A percentile compares a stretch with the other conserved stretches of the same genome.
These are phyloP conservation scores for Tetraodon nigroviridis DNA, from an alignment of 2,113 vertebrate species.

Conservation along the genomic window DNA sequence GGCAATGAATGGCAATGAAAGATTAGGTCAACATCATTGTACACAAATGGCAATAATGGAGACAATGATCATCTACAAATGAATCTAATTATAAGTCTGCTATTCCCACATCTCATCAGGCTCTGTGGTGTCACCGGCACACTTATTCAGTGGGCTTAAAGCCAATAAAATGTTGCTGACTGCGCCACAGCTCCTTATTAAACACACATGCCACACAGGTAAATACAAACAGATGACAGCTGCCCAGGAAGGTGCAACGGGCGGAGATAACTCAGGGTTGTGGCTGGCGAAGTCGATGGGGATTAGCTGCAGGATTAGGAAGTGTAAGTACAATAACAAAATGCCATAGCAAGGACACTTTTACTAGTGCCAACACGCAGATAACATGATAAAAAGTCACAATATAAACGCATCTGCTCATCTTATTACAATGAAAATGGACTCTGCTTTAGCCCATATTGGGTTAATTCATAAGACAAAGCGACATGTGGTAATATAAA, in stretches of 20 bases:
- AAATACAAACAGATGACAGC: conserved; percentile 48
- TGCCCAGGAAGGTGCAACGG: conserved; percentile 44
- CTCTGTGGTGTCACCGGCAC: conserved; percentile 32
- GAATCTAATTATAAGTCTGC: conserved; percentile 68
- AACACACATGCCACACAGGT: conserved; percentile 42
- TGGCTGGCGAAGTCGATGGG: conserved; percentile 48
- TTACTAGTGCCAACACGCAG: conserved; percentile 55
- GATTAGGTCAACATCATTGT: conserved; percentile 50
- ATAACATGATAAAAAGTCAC: conserved; percentile 52
- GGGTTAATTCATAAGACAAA: too few species aligned
- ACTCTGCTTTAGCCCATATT: too few species aligned
- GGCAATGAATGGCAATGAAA: conserved; percentile 59
- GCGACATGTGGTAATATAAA: too few species aligned
- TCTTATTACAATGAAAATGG: too few species aligned
- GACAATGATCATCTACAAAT: conserved; percentile 65
- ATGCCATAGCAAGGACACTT: conserved; percentile 60
- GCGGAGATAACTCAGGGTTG: conserved; percentile 20
- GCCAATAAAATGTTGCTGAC: conserved; percentile 43
- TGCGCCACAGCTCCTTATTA: conserved; percentile 28
- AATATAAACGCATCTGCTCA: background rate
- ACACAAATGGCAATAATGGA: conserved; percentile 69
- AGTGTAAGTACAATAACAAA: conserved; percentile 67
- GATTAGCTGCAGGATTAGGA: conserved; percentile 73
- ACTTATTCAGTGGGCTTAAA: conserved; percentile 19
- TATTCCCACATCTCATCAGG: conserved; percentile 54